Evolutionary conservation across 1,140 invertebrate genomes (phyloP).

Genomic region (Cheumatopsyche charites): DNA sequence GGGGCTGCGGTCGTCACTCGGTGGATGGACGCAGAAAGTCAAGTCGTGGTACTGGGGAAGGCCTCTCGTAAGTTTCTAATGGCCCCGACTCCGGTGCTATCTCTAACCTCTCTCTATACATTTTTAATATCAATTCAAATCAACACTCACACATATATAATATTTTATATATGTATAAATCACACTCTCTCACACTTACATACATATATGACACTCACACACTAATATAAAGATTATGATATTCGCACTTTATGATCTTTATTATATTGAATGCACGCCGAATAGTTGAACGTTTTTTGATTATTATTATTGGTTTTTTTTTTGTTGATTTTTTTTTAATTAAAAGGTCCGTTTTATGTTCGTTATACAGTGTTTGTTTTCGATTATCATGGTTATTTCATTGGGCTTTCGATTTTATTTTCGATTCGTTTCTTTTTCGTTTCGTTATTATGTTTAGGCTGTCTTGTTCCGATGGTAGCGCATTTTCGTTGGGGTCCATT

Average conservation of each 20-base stretch:
- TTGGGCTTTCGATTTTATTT: conserved; percentile 14
- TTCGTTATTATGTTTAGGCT: conserved; percentile 1
- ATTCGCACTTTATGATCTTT: conserved; percentile 25
- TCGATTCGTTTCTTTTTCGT: too few species aligned
- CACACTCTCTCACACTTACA: not conserved
- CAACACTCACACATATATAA: not conserved
- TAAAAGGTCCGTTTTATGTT: not conserved
- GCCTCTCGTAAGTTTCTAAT: conserved; percentile 84
- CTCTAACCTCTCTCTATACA: conserved; percentile 6
- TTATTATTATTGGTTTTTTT: conserved; percentile 13
- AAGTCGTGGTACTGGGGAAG: conserved; percentile 95
- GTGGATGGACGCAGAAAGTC: conserved; percentile 90
- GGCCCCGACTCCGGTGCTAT: conserved; percentile 44
- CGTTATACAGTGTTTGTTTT: not conserved
- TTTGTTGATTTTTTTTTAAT: not conserved
- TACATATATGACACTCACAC: not conserved
- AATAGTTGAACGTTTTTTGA: conserved; percentile 45
- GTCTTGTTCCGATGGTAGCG: conserved; percentile 10
- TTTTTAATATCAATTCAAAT: not conserved
- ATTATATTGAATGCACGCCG: conserved; percentile 46
- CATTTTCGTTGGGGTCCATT: not conserved
- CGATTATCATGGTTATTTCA: conserved; percentile 15
- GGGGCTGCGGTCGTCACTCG: conserved; percentile 87
- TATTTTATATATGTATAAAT: conserved; percentile 24
- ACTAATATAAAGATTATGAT: conserved; percentile 11